A percentile compares a stretch with the other conserved stretches of the same genome.
Conservation (phyloP, 2,888 invertebrate genomes). For the Lordiphosa andalusiaca region DNA sequence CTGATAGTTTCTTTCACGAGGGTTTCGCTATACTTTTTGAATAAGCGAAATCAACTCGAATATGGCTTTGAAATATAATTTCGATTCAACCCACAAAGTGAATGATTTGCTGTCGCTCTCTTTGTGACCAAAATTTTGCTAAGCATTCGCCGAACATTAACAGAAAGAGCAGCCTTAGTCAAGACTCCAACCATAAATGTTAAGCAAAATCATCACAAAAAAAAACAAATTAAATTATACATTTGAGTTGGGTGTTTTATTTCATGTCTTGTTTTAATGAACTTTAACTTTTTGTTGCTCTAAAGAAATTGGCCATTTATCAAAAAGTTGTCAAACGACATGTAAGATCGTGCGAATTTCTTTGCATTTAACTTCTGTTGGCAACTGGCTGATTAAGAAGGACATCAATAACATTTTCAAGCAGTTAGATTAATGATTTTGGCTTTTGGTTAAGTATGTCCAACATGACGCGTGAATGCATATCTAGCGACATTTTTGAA, state of each 20-base stretch:
- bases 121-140: too few species aligned
- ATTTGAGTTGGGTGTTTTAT: constrained; percentile 24
- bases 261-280: constrained; percentile 34
- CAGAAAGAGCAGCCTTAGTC: constrained; percentile 17
- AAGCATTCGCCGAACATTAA: neutral
- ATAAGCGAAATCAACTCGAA: too few species aligned
- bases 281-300: constrained; percentile 15
- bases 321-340: constrained; percentile 12
- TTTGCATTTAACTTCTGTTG: constrained; percentile 24
- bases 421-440: constrained; percentile 25
- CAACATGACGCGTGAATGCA: too few species aligned
- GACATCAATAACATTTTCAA: constrained; percentile 12
- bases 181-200: constrained; percentile 39
- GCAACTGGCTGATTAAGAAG: constrained; percentile 28
- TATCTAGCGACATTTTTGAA: neutral
- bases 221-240: constrained; percentile 22
- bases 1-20: too few species aligned
- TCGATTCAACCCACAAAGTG: too few species aligned
- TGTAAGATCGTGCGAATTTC: constrained; percentile 16
- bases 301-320: constrained; percentile 2
- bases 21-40: too few species aligned
- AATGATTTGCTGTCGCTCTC: too few species aligned
- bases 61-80: too few species aligned
- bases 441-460: constrained; percentile 17
- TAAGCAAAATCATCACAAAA: constrained; percentile 7